Evolutionary conservation across 2,888 invertebrate genomes (phyloP), one percentile per base, ranked within the genome.

Genomic region (Diplolepis rosae): DNA sequence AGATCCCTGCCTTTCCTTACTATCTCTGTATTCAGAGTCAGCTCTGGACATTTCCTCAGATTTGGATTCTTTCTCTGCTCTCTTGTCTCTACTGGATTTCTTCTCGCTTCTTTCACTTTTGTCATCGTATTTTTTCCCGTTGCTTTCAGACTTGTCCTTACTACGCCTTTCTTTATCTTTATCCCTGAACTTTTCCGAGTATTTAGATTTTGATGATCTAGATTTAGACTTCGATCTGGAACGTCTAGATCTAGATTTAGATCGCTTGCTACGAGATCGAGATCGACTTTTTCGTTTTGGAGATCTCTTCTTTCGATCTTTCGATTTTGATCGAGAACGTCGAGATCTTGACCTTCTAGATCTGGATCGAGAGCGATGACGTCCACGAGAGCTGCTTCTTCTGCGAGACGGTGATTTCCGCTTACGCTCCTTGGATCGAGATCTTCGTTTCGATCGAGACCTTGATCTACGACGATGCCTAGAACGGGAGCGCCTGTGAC

Each of bases 401-500:
- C 87, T 77, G 1, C 89, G 81, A 2, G 89, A 89, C 0, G 85
- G 83, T 2, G 88, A 88, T 65, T 84, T 87, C 13, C 84, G 80
- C 50, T 86, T 77, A 0, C 88, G 86, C 13, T 88, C 88, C 30
- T 87, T 86, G 0, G 89, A 89, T 2, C 89, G 80, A 0, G 89
- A 89, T 4, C 80, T 75, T 2, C 88, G 84, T 75, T 89, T 87
- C 77, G 87, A 72, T 5, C 93, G 86, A 1, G 89, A 89, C 13
- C 89, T 91, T 1, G 93, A 92, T 75, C 93, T 91, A 52, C 92
- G 91, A 0, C 92, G 88, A 18, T 92, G 88, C 1, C 88, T 83
- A 0, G 88, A 88, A 4, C 88, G 85, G 4, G 88, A 81, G 74
- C 88, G 83, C 68, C 87, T 84, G 88, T 89, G 88, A 7, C 87